Percentiles rank a stretch among this genome's conserved stretches.
Conservation (phyloP, 2,888 invertebrate genomes). For the Endomychus coccineus region DNA sequence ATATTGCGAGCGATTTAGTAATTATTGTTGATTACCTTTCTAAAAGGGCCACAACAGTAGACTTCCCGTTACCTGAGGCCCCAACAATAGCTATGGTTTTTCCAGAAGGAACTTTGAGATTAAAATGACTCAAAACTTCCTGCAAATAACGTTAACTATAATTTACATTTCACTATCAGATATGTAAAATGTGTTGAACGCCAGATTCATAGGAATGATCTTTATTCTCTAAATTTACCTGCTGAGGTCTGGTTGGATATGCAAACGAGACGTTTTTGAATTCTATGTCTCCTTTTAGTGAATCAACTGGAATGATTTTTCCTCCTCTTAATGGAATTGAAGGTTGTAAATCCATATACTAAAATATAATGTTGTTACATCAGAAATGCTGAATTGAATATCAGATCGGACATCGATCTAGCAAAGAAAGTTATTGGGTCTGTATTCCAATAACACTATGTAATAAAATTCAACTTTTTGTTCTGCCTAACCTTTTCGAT, state of each 20-base stretch:
- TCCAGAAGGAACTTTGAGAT: conserved; percentile 73
- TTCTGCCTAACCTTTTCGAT: background rate
- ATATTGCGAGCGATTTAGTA: background rate
- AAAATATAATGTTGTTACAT: conserved; percentile 17
- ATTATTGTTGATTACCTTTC: conserved; percentile 57
- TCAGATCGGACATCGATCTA: conserved; percentile 3
- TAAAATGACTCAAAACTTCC: conserved; percentile 63
- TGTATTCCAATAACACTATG: no score
- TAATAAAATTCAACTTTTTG: background rate
- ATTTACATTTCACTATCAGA: no score
- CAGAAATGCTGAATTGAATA: conserved; percentile 4
- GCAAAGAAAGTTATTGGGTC: conserved; percentile 4
- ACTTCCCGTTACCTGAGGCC: conserved; percentile 91
- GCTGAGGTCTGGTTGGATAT: conserved; percentile 76
- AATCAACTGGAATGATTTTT: conserved; percentile 59
- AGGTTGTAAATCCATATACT: conserved; percentile 70
- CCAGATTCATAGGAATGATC: background rate
- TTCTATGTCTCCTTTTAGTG: conserved; percentile 69
- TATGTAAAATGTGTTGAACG: no score
- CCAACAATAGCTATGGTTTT: conserved; percentile 90
- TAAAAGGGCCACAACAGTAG: conserved; percentile 80
- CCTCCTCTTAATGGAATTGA: conserved; percentile 61
- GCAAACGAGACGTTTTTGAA: conserved; percentile 82
- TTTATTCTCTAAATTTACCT: conserved; percentile 46
- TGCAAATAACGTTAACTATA: conserved; percentile 19